These are phyloP conservation scores for Sylvia borin DNA, from an alignment of 2,797 vertebrate species.

Conservation along the genomic window DNA sequence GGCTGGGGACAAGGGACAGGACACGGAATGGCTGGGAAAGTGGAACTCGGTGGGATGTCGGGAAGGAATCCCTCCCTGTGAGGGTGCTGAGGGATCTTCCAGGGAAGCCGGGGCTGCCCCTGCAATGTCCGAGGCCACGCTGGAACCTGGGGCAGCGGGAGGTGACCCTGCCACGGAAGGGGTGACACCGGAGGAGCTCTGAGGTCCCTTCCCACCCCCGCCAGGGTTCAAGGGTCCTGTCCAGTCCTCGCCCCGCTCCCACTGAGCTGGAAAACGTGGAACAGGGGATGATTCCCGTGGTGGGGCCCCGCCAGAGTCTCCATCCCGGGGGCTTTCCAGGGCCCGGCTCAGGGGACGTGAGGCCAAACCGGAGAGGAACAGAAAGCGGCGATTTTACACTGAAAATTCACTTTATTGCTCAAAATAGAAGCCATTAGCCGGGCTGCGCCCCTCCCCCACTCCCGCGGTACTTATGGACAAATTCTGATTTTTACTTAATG, in stretches of 20 bases:
- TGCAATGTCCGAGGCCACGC: accelerated
- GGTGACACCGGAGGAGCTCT: not conserved
- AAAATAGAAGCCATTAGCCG: conserved; percentile 2
- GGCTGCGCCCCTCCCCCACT: not conserved
- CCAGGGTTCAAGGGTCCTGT: accelerated
- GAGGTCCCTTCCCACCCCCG: not conserved
- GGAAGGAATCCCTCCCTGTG: not conserved
- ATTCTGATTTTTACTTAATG: conserved; percentile 45
- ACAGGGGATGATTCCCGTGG: accelerated
- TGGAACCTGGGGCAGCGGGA: accelerated
- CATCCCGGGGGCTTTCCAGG: not conserved
- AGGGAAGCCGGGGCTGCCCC: not conserved
- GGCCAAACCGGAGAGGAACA: accelerated
- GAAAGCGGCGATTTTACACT: not conserved
- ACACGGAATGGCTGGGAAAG: not conserved
- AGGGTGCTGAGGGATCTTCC: not conserved
- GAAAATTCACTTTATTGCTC: not conserved
- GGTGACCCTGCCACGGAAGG: not conserved
- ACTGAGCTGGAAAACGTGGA: accelerated
- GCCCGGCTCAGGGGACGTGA: accelerated
- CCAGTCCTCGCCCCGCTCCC: accelerated
- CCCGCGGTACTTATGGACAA: not conserved
- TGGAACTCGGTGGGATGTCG: accelerated
- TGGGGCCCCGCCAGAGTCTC: not conserved
- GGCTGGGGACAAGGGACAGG: not conserved